Evolutionary conservation across 2,888 invertebrate genomes (phyloP), one percentile per base, ranked within the genome.

Genomic region (Machimus atricapillus): DNA sequence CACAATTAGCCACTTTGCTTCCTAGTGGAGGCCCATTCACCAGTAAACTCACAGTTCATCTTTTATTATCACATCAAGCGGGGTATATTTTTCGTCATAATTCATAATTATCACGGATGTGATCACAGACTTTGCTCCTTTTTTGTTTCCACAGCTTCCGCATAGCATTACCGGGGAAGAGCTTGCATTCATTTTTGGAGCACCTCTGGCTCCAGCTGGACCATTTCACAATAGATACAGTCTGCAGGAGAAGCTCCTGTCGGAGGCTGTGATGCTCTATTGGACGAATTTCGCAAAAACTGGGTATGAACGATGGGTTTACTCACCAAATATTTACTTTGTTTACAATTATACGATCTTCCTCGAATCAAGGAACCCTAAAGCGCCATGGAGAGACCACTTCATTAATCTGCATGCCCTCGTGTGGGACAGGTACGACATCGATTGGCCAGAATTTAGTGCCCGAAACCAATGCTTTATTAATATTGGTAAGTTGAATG

Each of bases 231-330:
- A 94, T 81, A 95, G 95, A 90, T 98, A 96, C 92, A 96, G 96
- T 58, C 94, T 94, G 87, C 94, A 95, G 87, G 98, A 98, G 92
- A 95, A 94, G 90, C 93, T 96, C 79, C 94, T 98, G 87, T 96
- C 97, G 81, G 97, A 97, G 93, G 95, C 96, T 43, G 94, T 97
- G 90, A 98, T 98, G 96, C 95, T 96, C 89, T 95, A 96, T 92
- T 97, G 97, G 96, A 96, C 96, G 88, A 98, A 98, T 93, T 98
- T 98, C 90, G 97, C 97, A 2, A 96, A 96, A 92, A 95, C 96
- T 87, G 98, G 98, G 98, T 97, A 93, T 23, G 23, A 23, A 94
- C 95, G 92, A 46, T 31, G 31, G 52, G 19, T 78, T 74, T 46
- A 58, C 40, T 37, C 2, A 16, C 52, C 23, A 40, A 74, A 86